These are phyloP conservation scores for Hyles vespertilio DNA, from an alignment of 1,140 invertebrate genomes.

Conservation along the genomic window DNA sequence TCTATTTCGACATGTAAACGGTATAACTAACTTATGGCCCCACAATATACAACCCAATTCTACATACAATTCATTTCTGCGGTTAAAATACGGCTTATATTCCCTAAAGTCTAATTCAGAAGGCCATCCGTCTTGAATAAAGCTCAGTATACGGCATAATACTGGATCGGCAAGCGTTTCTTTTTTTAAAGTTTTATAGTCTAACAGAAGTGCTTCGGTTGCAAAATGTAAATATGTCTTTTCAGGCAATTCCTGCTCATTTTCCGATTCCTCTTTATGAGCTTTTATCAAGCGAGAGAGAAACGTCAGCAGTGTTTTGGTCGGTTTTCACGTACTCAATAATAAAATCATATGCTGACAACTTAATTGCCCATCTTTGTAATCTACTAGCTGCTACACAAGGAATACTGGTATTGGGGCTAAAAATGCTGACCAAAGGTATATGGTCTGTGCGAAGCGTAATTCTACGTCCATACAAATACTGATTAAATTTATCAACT, in stretches of 20 bases:
- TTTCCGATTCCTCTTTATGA: no score
- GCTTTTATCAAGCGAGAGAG: constrained; percentile 19
- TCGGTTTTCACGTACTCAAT: no score
- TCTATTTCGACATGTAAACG: no score
- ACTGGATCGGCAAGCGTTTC: constrained; percentile 7
- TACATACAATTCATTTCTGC: no score
- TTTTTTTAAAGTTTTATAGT: constrained; percentile 28
- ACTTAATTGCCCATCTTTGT: constrained; percentile 15
- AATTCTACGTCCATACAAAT: constrained; percentile 12
- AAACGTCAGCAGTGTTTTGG: constrained; percentile 13
- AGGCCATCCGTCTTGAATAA: constrained; percentile 21
- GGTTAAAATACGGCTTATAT: constrained; percentile 16
- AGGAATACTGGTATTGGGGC: constrained; percentile 8
- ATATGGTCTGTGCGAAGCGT: constrained; percentile 11
- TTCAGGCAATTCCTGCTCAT: constrained; percentile 11
- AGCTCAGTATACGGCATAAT: constrained; percentile 10
- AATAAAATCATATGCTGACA: constrained; percentile 12
- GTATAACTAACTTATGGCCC: no score
- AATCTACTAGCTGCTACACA: constrained; percentile 8
- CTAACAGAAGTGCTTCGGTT: constrained; percentile 10
- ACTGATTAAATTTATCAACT: constrained; percentile 24
- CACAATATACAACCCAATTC: no score
- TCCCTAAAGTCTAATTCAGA: not conserved
- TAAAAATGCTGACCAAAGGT: constrained; percentile 10
- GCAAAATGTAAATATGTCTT: constrained; percentile 26